Evolutionary conservation across 2,113 vertebrate genomes (phyloP), one percentile per base, ranked within the genome.

Genomic region (Brachyistius frenatus): DNA sequence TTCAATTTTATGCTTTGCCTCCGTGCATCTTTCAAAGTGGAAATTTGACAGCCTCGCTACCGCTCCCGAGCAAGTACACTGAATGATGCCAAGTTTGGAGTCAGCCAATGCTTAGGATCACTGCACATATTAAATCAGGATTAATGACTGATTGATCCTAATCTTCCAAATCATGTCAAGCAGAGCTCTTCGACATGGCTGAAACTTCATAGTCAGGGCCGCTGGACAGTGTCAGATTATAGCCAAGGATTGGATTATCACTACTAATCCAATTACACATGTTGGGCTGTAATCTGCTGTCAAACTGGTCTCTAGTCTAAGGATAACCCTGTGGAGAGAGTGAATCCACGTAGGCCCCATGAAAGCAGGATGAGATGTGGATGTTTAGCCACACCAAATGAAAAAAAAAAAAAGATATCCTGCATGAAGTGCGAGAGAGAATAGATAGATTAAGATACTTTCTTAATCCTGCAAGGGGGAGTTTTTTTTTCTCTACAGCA

Each of bases 181-280:
- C 70, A 53, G 46, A 88, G 70, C 83, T 80, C 53, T 36, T 49
- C 0, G 7, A 60, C 53, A 49, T 41, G 72, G 65, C 32, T 76
- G 39, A 74, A 66, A 81, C 73, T 73, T 88, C 14, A 70, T 11
- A 44, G 66, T 64, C 10, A 63, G 32, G 46, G 66, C 61, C 11
- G 30, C 47, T 56, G 68, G 86, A 61, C 71, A 73, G 41, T 56
- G 74, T 81, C 66, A 83, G 89, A 93, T 93, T 93, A 92, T 61
- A 31, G 57, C 37, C 53, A 75, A 73, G 41, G 65, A 80, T 56
- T 71, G 89, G 91, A 93, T 92, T 90, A 91, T 76, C 79, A 73
- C 73, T 37, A 36, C 54, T 88, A 90, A 92, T 89, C 91, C 86
- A 87, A 73, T 93, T 91, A 88, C 3, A 61, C 37, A 16, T 66